A percentile compares a stretch with the other conserved stretches of the same genome.
phyloP scores from a whole-genome alignment of 2,797 vertebrate species.

The Oryzias sinensis region DNA sequence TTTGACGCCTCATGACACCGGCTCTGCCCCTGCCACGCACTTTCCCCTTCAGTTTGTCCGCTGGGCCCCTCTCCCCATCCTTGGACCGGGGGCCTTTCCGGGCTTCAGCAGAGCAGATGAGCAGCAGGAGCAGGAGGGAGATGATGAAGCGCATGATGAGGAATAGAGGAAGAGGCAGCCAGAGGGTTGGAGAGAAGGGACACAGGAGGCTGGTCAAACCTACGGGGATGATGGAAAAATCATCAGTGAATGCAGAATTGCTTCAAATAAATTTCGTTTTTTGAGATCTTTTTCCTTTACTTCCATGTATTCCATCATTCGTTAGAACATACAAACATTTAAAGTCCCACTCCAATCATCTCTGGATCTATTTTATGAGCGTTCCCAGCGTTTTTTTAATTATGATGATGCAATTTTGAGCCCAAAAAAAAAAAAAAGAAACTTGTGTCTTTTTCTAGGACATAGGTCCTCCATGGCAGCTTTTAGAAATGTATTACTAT shows the following conservation, averaged over 20 bases:
- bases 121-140: slow-evolving; percentile 79
- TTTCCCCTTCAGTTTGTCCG: slow-evolving; percentile 48
- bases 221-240: slow-evolving; percentile 43
- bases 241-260: slow-evolving; percentile 3
- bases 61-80: slow-evolving; percentile 59
- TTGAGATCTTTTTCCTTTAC: neutral
- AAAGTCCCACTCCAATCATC: no score
- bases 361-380: no score
- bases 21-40: slow-evolving; percentile 60
- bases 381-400: no score
- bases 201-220: slow-evolving; percentile 65
- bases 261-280: no score
- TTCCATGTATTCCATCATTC: no score
- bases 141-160: slow-evolving; percentile 83
- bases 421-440: no score
- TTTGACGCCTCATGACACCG: slow-evolving; percentile 79
- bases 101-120: slow-evolving; percentile 76
- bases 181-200: slow-evolving; percentile 36
- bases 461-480: no score
- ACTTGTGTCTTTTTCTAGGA: no score
- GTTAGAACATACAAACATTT: no score
- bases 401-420: no score
- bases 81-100: slow-evolving; percentile 67
- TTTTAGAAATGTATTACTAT: no score
- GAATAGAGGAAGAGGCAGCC: slow-evolving; percentile 32